Evolutionary conservation across 2,797 vertebrate species (phyloP), one percentile per base, ranked within the genome.

Genomic region (Phaenicophaeus curvirostris): DNA sequence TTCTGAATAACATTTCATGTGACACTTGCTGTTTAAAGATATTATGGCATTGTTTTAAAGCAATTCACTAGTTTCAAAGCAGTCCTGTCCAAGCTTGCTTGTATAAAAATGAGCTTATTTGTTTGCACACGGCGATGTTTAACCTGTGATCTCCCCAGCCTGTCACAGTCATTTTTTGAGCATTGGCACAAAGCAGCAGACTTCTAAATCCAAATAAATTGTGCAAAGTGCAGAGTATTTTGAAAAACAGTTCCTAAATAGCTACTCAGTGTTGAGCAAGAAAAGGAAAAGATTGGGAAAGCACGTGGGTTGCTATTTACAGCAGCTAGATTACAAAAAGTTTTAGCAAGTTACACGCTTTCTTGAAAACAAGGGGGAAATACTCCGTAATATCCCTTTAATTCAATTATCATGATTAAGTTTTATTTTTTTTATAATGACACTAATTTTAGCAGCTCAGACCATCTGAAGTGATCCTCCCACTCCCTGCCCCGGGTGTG

Each of bases 41-140:
- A 30, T 50, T 8, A 50, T 5, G 33, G 48, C 35, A 14, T 37
- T 33, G 7, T 44, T 66, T 73, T 44, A 44, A 37, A 76, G 66
- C 19, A 12, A 27, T 63, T 59, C 16, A 33, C 3, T 1, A 9
- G 20, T 81, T 93, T 65, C 77, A 78, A 46, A 68, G 63, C n/a
- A 46, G 39, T 72, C 15, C 39, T 4, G 2, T 8, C 44, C 2
- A 7, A 57, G 69, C 39, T 1, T 35, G 14, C 11, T 2, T 2
- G 30, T 24, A 39, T 30, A 19, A 61, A 67, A 69, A 53, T 17
- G 8, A 35, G 55, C 14, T 87, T 17, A 8, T 71, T 44, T 83
- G 20, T 76, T 85, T 21, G 2, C n/a, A 31, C 1, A 3, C 0
- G 2, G 50, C 3, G 3, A 10, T 8, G 21, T 20, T 8, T 2